A percentile compares a stretch with the other conserved stretches of the same genome.
Evolutionary conservation across 30 jellyfish, hydroid and myxozoan species (phyloP).

Genomic region (Catostylus mosaicus): DNA sequence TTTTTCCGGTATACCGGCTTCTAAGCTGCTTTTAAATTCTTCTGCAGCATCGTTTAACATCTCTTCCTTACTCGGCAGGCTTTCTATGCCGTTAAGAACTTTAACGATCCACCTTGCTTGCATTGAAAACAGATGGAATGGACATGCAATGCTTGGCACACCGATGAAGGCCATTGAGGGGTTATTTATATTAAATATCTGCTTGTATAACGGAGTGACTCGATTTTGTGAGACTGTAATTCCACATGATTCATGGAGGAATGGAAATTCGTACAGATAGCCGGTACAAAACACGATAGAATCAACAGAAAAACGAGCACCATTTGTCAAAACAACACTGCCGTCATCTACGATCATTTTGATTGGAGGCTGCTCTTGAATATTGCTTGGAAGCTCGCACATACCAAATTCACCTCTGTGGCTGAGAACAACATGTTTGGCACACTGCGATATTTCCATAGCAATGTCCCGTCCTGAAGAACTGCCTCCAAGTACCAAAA

Average conservation of each 20-base stretch:
- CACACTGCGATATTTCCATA: constrained; percentile 59
- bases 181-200: constrained; percentile 44
- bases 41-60: constrained; percentile 51
- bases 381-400: constrained; percentile 61
- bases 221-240: constrained; percentile 31
- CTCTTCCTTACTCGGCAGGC: constrained; percentile 56
- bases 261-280: constrained; percentile 74
- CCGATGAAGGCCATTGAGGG: constrained; percentile 88
- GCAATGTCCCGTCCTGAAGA: constrained; percentile 89
- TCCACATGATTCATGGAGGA: constrained; percentile 52
- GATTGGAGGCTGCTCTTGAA: constrained; percentile 53
- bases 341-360: constrained; percentile 45
- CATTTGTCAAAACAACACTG: constrained; percentile 44
- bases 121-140: constrained; percentile 69
- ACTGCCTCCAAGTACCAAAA: constrained; percentile 77
- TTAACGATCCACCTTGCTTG: constrained; percentile 66
- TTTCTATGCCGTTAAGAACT: constrained; percentile 45
- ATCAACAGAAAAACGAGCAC: constrained; percentile 52
- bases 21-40: constrained; percentile 18
- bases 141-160: constrained; percentile 67
- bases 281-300: constrained; percentile 85
- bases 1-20: constrained; percentile 52
- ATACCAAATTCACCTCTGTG: constrained; percentile 58
- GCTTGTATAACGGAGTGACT: constrained; percentile 70
- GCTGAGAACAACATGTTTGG: constrained; percentile 57